Evolutionary conservation across 2,888 invertebrate genomes (phyloP).

Genomic region (Bellardia pandia): DNA sequence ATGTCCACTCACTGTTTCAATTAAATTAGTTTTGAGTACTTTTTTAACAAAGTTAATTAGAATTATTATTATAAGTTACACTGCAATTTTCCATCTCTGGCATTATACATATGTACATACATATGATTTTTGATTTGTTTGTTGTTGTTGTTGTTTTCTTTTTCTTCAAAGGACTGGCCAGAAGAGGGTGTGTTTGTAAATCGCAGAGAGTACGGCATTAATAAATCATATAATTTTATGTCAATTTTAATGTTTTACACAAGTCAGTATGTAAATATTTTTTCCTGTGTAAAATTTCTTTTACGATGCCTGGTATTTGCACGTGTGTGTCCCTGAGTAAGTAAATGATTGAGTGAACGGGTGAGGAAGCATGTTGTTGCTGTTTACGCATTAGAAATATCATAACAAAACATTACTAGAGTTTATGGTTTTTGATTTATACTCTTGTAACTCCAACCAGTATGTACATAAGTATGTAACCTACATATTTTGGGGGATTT

Average conservation of each 20-base stretch:
- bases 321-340: too few species aligned
- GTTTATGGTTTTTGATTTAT: not conserved
- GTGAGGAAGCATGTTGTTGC: not conserved
- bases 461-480: too few species aligned
- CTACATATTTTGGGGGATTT: not conserved
- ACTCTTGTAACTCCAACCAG: not conserved
- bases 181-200: not conserved
- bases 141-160: not conserved
- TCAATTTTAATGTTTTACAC: constrained; percentile 48
- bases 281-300: not conserved
- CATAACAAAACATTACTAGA: too few species aligned
- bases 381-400: too few species aligned
- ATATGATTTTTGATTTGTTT: not conserved
- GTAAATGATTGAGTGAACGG: not conserved
- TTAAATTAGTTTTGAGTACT: too few species aligned
- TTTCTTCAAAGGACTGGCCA: not conserved
- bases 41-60: too few species aligned
- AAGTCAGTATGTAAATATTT: not conserved
- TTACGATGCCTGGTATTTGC: not conserved
- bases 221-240: constrained; percentile 54
- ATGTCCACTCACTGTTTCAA: too few species aligned
- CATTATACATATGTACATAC: not conserved
- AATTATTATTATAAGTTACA: too few species aligned
- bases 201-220: not conserved
- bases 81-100: not conserved